Percentiles rank a stretch among this genome's conserved stretches.
Conservation (phyloP, 2,113 vertebrate genomes). For the Cyrtonyx montezumae region DNA sequence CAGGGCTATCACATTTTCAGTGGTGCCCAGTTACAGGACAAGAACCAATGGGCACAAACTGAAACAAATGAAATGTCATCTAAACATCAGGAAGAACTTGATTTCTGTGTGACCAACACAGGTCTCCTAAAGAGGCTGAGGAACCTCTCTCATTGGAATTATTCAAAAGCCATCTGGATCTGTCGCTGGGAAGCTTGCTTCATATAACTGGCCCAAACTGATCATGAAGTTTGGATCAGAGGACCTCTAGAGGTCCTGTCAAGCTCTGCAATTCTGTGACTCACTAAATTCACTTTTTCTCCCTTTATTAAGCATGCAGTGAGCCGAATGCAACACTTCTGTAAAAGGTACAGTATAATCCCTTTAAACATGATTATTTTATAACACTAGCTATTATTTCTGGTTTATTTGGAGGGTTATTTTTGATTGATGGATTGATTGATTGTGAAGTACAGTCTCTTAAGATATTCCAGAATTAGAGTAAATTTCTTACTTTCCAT, state of each 20-base stretch:
- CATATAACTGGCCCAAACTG: not conserved
- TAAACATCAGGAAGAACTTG: too few species aligned
- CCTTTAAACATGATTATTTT: not conserved
- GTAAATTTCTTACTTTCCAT: not conserved
- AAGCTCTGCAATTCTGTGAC: not conserved
- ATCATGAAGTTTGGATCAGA: not conserved
- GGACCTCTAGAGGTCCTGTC: not conserved
- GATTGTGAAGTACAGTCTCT: not conserved
- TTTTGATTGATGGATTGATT: not conserved
- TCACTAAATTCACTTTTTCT: not conserved
- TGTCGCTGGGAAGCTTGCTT: not conserved
- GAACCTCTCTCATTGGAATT: too few species aligned
- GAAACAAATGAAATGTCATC: too few species aligned
- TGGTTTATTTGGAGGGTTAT: not conserved
- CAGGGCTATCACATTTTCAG: too few species aligned
- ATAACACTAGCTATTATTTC: not conserved
- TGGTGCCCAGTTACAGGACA: too few species aligned
- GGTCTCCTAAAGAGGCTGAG: too few species aligned
- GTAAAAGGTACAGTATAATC: not conserved
- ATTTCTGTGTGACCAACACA: too few species aligned
- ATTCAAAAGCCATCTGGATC: not conserved
- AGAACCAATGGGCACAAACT: too few species aligned
- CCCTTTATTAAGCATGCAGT: not conserved
- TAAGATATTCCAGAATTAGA: rapidly evolving
- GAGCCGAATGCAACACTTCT: not conserved